These are phyloP conservation scores for Campoplex nolae DNA, from an alignment of 2,888 invertebrate genomes.

Conservation along the genomic window DNA sequence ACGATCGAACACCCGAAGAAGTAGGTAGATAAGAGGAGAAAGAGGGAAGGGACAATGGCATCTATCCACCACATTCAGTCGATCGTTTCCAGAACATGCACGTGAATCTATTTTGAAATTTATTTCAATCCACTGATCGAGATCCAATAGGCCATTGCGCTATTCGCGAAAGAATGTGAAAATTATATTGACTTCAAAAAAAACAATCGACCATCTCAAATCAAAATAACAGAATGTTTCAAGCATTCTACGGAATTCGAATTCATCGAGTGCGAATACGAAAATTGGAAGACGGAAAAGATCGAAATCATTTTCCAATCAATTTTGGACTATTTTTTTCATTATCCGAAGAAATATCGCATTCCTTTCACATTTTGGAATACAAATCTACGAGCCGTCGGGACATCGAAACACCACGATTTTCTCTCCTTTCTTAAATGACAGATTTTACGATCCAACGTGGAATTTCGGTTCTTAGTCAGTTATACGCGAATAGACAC, in stretches of 20 bases:
- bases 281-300: not conserved
- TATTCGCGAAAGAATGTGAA: constrained; percentile 16
- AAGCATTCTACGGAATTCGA: not conserved
- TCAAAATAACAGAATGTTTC: not conserved
- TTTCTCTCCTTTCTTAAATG: constrained; percentile 11
- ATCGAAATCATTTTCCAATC: not conserved
- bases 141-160: constrained; percentile 62
- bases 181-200: constrained; percentile 39
- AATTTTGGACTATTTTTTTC: not conserved
- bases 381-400: not conserved
- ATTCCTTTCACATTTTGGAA: not conserved
- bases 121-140: constrained; percentile 69
- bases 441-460: constrained; percentile 53
- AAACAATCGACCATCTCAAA: not conserved
- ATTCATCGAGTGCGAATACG: too few species aligned
- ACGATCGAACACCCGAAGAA: constrained; percentile 39
- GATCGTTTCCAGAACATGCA: constrained; percentile 35
- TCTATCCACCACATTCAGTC: constrained; percentile 49
- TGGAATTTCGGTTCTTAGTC: constrained; percentile 60
- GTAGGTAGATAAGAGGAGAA: not conserved
- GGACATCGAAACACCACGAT: not conserved
- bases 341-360: not conserved
- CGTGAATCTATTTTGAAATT: constrained; percentile 66
- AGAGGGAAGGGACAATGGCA: not conserved
- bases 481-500: constrained; percentile 48